These are phyloP conservation scores for Cantharis lateralis DNA, from an alignment of 2,888 invertebrate species.

Conservation along the genomic window DNA sequence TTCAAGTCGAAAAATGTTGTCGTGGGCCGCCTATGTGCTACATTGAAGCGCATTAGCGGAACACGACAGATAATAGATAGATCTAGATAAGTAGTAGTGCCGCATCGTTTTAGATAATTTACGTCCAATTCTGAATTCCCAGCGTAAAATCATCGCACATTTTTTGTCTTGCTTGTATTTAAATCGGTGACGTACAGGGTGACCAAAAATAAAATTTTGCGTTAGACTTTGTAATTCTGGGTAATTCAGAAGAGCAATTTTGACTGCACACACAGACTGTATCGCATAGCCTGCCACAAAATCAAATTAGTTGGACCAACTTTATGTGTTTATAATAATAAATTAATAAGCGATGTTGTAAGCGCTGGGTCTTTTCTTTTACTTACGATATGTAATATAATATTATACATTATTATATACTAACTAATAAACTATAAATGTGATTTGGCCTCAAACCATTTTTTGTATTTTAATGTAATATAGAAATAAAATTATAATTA, in stretches of 20 bases:
- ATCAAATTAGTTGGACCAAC: slow-evolving; percentile 52
- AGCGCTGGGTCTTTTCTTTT: slow-evolving; percentile 25
- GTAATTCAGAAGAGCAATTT: slow-evolving; percentile 46
- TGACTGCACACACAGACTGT: slow-evolving; percentile 46
- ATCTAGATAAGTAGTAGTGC: background rate
- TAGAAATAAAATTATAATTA: slow-evolving; percentile 38
- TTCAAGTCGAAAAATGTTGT: background rate
- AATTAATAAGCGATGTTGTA: slow-evolving; percentile 43
- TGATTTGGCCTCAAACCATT: slow-evolving; percentile 51
- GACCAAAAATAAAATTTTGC: background rate
- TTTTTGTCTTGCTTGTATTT: background rate
- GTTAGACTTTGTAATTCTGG: slow-evolving; percentile 28
- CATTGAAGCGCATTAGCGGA: background rate
- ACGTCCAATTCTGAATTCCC: slow-evolving; percentile 48
- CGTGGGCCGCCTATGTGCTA: background rate
- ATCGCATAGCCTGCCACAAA: slow-evolving; percentile 49
- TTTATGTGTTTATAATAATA: slow-evolving; percentile 40
- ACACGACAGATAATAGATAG: background rate
- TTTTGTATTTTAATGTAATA: slow-evolving; percentile 51
- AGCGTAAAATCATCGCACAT: slow-evolving; percentile 8
- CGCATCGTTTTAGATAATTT: slow-evolving; percentile 36
- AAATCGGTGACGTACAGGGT: slow-evolving; percentile 1
- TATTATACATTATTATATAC: background rate
- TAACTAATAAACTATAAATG: slow-evolving; percentile 39
- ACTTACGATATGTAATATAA: slow-evolving; percentile 36